Evolutionary conservation across 2,113 vertebrate species (phyloP).

Genomic region (Dinomys branickii): DNA sequence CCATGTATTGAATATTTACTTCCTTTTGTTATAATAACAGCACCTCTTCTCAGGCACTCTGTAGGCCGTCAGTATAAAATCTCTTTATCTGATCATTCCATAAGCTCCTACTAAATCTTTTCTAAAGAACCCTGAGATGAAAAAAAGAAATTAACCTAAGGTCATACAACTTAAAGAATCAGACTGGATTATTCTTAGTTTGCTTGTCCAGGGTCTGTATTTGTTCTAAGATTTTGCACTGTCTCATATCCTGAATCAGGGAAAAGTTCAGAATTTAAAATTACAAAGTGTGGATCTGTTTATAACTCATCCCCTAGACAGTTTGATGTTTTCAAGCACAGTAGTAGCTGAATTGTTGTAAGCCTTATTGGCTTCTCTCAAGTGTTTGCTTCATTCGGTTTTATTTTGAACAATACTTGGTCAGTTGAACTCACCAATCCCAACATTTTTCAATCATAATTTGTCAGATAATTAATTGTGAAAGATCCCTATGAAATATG

Average conservation of each 20-base stretch:
- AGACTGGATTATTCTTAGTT: background rate
- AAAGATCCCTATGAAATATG: background rate
- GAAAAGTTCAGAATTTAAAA: background rate
- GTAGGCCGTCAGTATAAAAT: background rate
- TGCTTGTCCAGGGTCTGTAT: background rate
- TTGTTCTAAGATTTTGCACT: background rate
- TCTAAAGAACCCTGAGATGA: background rate
- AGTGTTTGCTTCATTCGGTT: background rate
- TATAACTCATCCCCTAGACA: background rate
- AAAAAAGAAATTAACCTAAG: background rate
- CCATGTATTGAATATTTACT: background rate
- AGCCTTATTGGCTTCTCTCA: background rate
- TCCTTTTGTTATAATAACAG: background rate
- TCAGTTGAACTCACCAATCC: background rate
- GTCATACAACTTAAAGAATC: background rate
- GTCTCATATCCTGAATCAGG: background rate
- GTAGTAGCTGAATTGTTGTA: background rate
- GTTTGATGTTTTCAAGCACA: background rate
- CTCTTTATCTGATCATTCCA: background rate
- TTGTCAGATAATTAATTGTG: background rate
- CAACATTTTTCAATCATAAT: background rate
- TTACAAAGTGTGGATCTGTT: background rate
- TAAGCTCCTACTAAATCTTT: background rate
- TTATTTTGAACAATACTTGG: background rate
- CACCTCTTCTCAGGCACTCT: background rate